phyloP scores from a whole-genome alignment of 2,888 invertebrate genomes.

The Cartodere bifasciata region DNA sequence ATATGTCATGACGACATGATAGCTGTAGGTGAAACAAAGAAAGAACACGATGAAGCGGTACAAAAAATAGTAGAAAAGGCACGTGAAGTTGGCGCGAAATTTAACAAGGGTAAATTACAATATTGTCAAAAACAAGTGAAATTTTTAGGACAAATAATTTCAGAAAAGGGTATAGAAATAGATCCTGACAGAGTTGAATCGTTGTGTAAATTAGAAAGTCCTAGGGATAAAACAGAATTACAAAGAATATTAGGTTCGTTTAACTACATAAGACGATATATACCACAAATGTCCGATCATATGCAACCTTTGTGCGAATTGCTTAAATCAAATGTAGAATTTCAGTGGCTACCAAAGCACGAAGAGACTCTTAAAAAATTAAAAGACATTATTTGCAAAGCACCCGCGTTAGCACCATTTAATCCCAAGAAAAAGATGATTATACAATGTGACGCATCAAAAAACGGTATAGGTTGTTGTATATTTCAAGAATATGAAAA shows the following conservation, averaged over 20 bases:
- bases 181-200: slow-evolving; percentile 3
- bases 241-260: slow-evolving; percentile 7
- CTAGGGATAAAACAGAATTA: slow-evolving; percentile 1
- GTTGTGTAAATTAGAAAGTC: neutral
- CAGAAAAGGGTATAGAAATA: slow-evolving; percentile 4
- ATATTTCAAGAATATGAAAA: slow-evolving; percentile 14
- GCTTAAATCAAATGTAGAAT: slow-evolving; percentile 15
- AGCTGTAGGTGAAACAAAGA: slow-evolving; percentile 8
- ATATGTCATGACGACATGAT: slow-evolving; percentile 16
- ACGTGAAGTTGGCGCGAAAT: slow-evolving; percentile 12
- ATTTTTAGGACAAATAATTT: slow-evolving; percentile 9
- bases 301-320: slow-evolving; percentile 14
- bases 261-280: slow-evolving; percentile 10
- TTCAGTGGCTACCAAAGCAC: slow-evolving; percentile 13
- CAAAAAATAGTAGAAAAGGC: slow-evolving; percentile 11
- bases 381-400: slow-evolving; percentile 12
- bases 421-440: slow-evolving; percentile 13
- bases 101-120: slow-evolving; percentile 16
- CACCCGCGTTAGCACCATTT: slow-evolving; percentile 15
- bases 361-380: slow-evolving; percentile 12
- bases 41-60: slow-evolving; percentile 14
- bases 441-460: slow-evolving; percentile 15
- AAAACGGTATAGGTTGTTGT: slow-evolving; percentile 15
- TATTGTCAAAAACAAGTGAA: slow-evolving; percentile 13
- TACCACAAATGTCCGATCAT: slow-evolving; percentile 12